Evolutionary conservation across 1,140 invertebrate species (phyloP), one percentile per base, ranked within the genome.

Genomic region (Calycopis cecrops): DNA sequence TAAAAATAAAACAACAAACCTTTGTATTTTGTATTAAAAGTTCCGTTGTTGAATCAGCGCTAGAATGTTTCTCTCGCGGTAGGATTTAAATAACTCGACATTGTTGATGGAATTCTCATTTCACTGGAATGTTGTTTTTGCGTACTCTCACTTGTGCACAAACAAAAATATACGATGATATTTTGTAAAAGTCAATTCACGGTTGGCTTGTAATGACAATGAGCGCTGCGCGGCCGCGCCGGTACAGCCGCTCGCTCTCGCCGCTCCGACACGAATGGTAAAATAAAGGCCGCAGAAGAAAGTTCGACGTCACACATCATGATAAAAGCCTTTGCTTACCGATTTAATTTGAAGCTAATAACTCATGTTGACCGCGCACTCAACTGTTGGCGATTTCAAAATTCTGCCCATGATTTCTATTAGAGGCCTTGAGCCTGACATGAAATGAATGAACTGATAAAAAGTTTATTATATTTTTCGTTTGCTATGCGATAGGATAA

Each of bases 281-380:
- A 73, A 76, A 78, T 75, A 72, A 71, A 76, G 74, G 66, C 71
- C 72, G 58, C 57, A 60, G 54, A 84, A 85, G 82, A 85, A 85
- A 85, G 80, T 85, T 75, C 69, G 70, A 78, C 77, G 77, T 79
- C 78, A 82, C 65, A 61, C 59, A 73, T 65, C 64, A 57, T 66
- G 63, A 68, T 71, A 81, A 71, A 77, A 79, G 69, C 73, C 78
- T 80, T 63, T 60, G 67, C 67, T 66, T 65, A 69, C 65, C 64
- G 64, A 67, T 70, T 73, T 70, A 64, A 76, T 76, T 79, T 63
- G 62, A 73, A 70, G 69, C 65, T 72, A 76, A 75, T 73, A 75
- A 72, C 59, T 76, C 63, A 69, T 70, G 70, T 69, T 69, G 55
- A 52, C 65, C 77, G 57, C 69, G 70, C 68, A 71, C 37, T 52